A percentile compares a stretch with the other conserved stretches of the same genome.
These are phyloP conservation scores for Melanerpes formicivorus DNA, from an alignment of 2,113 vertebrate species.

Conservation along the genomic window DNA sequence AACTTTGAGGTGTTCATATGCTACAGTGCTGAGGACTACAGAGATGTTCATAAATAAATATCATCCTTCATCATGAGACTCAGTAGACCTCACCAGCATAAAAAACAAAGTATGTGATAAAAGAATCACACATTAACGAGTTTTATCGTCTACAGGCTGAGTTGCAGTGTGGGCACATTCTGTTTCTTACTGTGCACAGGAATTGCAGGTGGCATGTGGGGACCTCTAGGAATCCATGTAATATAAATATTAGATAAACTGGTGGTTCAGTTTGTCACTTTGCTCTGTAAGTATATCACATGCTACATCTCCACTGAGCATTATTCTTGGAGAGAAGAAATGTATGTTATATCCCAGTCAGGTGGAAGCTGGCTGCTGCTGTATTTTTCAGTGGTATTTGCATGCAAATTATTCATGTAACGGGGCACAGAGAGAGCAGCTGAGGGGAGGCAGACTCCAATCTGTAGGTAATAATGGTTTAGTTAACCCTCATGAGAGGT, in stretches of 20 bases:
- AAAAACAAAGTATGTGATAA: conserved; percentile 7
- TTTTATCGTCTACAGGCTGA: conserved; percentile 11
- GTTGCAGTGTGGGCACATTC: background rate
- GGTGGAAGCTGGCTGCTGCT: background rate
- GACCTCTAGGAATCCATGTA: background rate
- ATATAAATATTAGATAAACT: conserved; percentile 52
- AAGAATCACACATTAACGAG: background rate
- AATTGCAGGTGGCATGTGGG: background rate
- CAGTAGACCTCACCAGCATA: conserved; percentile 7
- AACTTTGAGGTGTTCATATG: conserved; percentile 31
- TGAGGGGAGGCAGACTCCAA: background rate
- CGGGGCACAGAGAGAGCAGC: background rate
- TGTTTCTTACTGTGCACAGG: background rate
- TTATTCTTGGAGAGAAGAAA: background rate
- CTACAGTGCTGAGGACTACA: background rate
- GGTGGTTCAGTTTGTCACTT: background rate
- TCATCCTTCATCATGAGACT: background rate
- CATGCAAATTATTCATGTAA: background rate
- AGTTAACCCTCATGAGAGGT: background rate
- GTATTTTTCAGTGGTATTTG: background rate
- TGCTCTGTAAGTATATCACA: background rate
- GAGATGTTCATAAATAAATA: conserved; percentile 51
- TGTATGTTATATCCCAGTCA: background rate
- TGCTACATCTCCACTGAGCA: background rate
- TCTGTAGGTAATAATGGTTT: background rate